Evolutionary conservation across 2,113 vertebrate genomes (phyloP).

Genomic region (Cheirogaleus medius): DNA sequence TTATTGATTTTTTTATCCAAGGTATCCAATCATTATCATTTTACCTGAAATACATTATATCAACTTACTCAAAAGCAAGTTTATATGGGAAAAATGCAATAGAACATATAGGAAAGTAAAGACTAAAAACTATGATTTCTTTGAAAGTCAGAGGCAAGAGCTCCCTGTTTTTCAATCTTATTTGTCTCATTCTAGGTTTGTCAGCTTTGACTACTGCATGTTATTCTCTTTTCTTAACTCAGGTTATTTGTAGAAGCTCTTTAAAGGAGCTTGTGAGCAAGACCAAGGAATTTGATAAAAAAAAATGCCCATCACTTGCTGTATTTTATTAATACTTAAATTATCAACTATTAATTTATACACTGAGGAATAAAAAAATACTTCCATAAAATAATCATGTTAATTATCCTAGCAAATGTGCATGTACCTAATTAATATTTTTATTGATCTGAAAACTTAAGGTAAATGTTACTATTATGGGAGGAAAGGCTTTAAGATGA

Average conservation of each 20-base stretch:
- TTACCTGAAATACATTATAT: not conserved
- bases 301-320: not conserved
- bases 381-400: not conserved
- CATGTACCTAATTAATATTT: not conserved
- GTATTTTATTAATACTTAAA: not conserved
- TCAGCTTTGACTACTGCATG: not conserved
- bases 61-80: not conserved
- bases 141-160: not conserved
- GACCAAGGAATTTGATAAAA: not conserved
- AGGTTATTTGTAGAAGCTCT: not conserved
- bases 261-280: not conserved
- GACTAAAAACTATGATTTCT: not conserved
- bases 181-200: not conserved
- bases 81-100: not conserved
- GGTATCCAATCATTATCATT: not conserved
- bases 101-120: not conserved
- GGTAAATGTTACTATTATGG: not conserved
- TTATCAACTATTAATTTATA: not conserved
- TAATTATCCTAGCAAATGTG: not conserved
- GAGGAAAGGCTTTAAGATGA: not conserved
- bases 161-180: not conserved
- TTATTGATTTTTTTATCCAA: not conserved
- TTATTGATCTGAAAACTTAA: not conserved
- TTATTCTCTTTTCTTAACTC: not conserved
- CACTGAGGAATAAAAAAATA: not conserved